Percentiles rank a stretch among this genome's conserved stretches.
Evolutionary conservation across 2,888 invertebrate genomes (phyloP).

Genomic region (Pasiphila rectangulata): DNA sequence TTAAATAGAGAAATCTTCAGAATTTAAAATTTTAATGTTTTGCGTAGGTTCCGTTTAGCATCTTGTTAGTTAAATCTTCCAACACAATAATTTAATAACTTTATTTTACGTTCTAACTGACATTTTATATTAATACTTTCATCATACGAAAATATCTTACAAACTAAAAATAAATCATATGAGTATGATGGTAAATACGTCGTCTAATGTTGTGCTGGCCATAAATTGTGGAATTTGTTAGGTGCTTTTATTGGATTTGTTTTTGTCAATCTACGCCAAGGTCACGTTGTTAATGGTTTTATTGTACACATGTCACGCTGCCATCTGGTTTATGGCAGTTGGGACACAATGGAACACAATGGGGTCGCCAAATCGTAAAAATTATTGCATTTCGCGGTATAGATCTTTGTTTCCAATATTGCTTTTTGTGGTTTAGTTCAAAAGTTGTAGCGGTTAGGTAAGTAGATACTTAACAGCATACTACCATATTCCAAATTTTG

Average conservation of each 20-base stretch:
- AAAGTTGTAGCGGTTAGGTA: constrained; percentile 14
- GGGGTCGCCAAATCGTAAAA: constrained; percentile 53
- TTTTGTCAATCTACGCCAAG: constrained; percentile 12
- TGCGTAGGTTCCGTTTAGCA: constrained; percentile 15
- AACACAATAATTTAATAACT: constrained; percentile 7
- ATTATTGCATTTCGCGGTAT: constrained; percentile 61
- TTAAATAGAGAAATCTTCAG: not conserved
- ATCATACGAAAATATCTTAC: constrained; percentile 3
- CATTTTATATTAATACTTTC: constrained; percentile 18
- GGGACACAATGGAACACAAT: constrained; percentile 46
- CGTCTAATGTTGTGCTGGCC: constrained; percentile 5
- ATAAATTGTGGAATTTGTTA: constrained; percentile 10
- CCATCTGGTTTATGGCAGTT: constrained; percentile 28
- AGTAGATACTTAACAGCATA: not conserved
- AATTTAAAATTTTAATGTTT: constrained; percentile 12
- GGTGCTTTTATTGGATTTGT: constrained; percentile 14
- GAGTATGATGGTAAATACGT: constrained; percentile 13
- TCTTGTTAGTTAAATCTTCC: constrained; percentile 11
- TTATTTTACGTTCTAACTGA: constrained; percentile 14
- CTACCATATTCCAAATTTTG: too few species aligned
- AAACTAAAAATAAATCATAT: constrained; percentile 16
- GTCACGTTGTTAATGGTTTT: constrained; percentile 24
- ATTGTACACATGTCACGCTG: constrained; percentile 22
- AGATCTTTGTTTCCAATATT: constrained; percentile 49
- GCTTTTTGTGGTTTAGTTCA: constrained; percentile 9